phyloP scores from a whole-genome alignment of 2,113 vertebrate genomes.

The Sinocyclocheilus maitianheensis region DNA sequence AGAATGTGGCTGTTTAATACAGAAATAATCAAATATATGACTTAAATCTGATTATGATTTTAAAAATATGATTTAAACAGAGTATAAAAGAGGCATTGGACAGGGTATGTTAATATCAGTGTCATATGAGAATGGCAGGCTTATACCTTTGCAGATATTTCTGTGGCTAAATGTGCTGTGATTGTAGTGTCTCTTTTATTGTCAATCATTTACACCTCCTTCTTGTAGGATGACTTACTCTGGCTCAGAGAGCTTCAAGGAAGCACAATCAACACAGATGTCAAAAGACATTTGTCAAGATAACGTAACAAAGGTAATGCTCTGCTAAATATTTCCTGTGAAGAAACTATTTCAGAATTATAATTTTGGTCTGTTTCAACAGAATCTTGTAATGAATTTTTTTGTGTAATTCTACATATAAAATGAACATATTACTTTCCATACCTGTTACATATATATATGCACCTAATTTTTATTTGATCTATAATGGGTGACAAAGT shows the following conservation, averaged over 20 bases:
- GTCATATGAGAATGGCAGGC: neutral
- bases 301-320: neutral
- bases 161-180: neutral
- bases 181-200: neutral
- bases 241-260: constrained; percentile 78
- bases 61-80: too few relatives aligned
- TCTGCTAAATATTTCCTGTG: neutral
- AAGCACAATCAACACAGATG: constrained; percentile 78
- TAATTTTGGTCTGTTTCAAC: constrained; percentile 1
- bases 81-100: constrained; percentile 75
- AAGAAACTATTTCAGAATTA: too few relatives aligned
- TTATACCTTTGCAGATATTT: neutral
- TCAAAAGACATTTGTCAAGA: constrained; percentile 66
- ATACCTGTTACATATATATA: too few relatives aligned
- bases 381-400: constrained; percentile 19
- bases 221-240: constrained; percentile 78
- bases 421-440: too few relatives aligned
- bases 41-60: too few relatives aligned
- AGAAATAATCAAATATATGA: too few relatives aligned
- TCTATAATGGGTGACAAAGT: too few relatives aligned
- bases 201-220: neutral
- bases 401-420: too few relatives aligned
- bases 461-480: too few relatives aligned
- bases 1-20: constrained; percentile 76
- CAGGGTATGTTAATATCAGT: constrained; percentile 60